Evolutionary conservation across 2,113 vertebrate genomes (phyloP).

Genomic region (Phalacrocorax brasilianus): DNA sequence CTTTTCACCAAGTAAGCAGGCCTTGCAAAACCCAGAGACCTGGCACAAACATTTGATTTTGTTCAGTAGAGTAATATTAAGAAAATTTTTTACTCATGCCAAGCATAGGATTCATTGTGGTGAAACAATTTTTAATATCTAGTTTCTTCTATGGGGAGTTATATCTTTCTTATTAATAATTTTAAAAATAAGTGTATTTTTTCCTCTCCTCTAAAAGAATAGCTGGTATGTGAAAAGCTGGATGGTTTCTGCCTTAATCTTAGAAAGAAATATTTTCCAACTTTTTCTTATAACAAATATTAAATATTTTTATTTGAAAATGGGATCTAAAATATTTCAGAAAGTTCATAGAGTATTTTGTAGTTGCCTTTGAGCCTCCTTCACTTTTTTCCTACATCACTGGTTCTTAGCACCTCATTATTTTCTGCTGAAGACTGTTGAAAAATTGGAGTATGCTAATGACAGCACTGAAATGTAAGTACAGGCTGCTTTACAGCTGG

Average conservation of each 20-base stretch:
- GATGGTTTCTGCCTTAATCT: background rate
- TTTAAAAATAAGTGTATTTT: background rate
- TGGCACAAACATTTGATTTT: constrained; percentile 74
- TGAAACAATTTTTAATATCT: constrained; percentile 38
- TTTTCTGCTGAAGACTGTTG: background rate
- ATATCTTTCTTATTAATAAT: background rate
- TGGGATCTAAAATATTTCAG: background rate
- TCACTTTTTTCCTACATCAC: background rate
- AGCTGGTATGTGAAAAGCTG: background rate
- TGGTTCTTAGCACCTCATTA: background rate
- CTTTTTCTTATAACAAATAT: background rate
- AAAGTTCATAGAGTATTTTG: background rate
- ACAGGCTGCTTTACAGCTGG: background rate
- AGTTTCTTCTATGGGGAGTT: background rate
- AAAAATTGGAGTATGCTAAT: background rate
- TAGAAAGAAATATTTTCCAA: background rate
- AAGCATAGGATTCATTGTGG: constrained; percentile 55
- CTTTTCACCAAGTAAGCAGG: constrained; percentile 80
- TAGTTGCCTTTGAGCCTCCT: background rate
- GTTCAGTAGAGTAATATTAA: constrained; percentile 67
- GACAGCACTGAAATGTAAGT: background rate
- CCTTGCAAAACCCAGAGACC: constrained; percentile 66
- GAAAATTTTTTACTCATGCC: constrained; percentile 52
- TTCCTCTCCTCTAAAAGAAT: background rate
- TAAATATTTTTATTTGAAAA: background rate